Evolutionary conservation across 35 echinoderm and acorn worm genomes (phyloP).

Genomic region (Apostichopus parvimensis): DNA sequence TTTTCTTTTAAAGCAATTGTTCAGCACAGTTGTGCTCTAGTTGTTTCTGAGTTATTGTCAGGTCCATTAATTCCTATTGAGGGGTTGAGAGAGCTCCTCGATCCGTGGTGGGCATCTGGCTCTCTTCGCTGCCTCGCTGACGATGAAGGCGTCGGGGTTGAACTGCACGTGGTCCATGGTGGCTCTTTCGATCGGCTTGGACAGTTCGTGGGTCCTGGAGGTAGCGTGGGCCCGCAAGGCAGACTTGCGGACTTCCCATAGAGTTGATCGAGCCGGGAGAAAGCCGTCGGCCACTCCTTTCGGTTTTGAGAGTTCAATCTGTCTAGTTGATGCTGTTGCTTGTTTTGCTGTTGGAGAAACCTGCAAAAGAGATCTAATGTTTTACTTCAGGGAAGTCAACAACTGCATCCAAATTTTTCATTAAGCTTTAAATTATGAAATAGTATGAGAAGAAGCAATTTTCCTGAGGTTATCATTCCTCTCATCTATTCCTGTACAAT

Average conservation of each 20-base stretch:
- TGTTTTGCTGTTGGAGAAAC: conserved; percentile 58
- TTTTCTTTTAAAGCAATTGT: background rate
- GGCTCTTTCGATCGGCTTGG: conserved; percentile 85
- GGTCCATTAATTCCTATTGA: conserved; percentile 31
- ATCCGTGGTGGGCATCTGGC: conserved; percentile 82
- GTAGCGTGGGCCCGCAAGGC: conserved; percentile 72
- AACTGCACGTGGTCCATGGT: conserved; percentile 99
- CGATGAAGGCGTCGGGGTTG: conserved; percentile 97
- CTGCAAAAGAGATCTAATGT: conserved; percentile 46
- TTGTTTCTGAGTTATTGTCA: background rate
- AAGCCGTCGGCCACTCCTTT: conserved; percentile 90
- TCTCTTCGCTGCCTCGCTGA: conserved; percentile 94
- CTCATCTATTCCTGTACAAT: background rate
- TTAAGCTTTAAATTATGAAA: background rate
- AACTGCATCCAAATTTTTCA: background rate
- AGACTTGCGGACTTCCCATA: conserved; percentile 65
- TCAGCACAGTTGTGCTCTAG: background rate
- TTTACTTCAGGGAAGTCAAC: background rate
- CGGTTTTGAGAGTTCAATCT: conserved; percentile 91
- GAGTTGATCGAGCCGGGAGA: conserved; percentile 63
- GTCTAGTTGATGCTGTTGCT: conserved; percentile 72
- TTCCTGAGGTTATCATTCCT: background rate
- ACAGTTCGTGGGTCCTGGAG: conserved; percentile 81
- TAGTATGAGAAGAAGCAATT: background rate
- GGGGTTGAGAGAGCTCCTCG: conserved; percentile 81